These are phyloP conservation scores for Epinephelus malabaricus DNA, from an alignment of 2,797 vertebrate species.

Conservation along the genomic window DNA sequence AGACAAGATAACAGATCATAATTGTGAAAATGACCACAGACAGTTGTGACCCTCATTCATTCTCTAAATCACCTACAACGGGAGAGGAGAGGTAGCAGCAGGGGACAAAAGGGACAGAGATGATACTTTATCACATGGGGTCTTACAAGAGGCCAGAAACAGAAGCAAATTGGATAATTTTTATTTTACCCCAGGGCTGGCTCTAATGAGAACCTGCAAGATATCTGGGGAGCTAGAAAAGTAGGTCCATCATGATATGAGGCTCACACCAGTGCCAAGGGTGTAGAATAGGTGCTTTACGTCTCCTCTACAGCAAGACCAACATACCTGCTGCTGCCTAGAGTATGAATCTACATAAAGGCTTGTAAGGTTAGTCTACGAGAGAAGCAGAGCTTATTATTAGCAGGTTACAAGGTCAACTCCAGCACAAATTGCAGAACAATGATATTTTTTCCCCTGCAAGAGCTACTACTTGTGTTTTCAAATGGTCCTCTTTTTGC, in stretches of 20 bases:
- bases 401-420: constrained; percentile 9
- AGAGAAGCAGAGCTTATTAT: not conserved
- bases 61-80: constrained; percentile 14
- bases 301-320: not conserved
- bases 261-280: not conserved
- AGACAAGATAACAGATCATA: constrained; percentile 1
- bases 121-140: not conserved
- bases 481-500: not conserved
- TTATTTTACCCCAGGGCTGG: not conserved
- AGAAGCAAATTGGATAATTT: constrained; percentile 5
- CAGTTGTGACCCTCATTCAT: constrained; percentile 13
- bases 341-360: not conserved
- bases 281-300: not conserved
- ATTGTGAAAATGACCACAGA: constrained; percentile 9
- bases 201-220: constrained; percentile 9
- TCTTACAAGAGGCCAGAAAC: constrained; percentile 1
- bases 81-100: not conserved
- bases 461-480: not conserved
- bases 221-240: constrained; percentile 2
- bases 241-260: not conserved
- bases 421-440: not conserved
- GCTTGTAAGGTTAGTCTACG: no score
- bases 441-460: not conserved
- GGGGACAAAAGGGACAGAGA: constrained; percentile 5
- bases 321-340: not conserved